Evolutionary conservation across 2,888 invertebrate species (phyloP).

Genomic region (Acrobasis repandana): DNA sequence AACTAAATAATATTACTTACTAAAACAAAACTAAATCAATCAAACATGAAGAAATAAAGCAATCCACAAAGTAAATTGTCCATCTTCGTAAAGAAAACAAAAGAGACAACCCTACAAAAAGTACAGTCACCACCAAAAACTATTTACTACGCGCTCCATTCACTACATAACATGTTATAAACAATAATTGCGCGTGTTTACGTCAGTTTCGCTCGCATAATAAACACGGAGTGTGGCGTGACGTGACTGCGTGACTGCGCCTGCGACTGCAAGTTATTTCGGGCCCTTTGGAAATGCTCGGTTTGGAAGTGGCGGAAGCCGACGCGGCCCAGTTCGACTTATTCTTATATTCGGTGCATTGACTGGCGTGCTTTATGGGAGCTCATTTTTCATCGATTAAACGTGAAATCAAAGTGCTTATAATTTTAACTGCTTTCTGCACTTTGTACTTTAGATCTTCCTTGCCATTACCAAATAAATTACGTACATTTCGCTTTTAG

Average conservation of each 20-base stretch:
- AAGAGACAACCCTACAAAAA: background rate
- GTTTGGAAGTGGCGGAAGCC: slow-evolving; percentile 16
- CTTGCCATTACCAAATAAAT: too few species aligned
- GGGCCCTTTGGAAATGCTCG: slow-evolving; percentile 9
- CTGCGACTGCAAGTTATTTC: slow-evolving; percentile 4
- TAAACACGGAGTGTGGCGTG: slow-evolving; percentile 14
- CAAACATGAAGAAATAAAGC: background rate
- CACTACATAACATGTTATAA: slow-evolving; percentile 12
- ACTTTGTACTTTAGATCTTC: too few species aligned
- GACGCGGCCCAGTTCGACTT: slow-evolving; percentile 6
- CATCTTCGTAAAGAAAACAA: background rate
- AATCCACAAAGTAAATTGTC: background rate
- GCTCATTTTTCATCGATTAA: background rate
- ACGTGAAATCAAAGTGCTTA: background rate
- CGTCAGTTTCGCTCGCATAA: slow-evolving; percentile 9
- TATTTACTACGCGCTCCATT: slow-evolving; percentile 17
- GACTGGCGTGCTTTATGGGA: slow-evolving; percentile 8
- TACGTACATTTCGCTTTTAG: too few species aligned
- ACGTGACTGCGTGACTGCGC: background rate
- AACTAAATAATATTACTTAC: background rate
- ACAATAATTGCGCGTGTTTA: slow-evolving; percentile 12
- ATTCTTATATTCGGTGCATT: slow-evolving; percentile 11
- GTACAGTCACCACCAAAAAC: slow-evolving; percentile 8
- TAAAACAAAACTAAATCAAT: background rate
- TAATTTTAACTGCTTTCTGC: too few species aligned